phyloP scores from a whole-genome alignment of 2,888 invertebrate species.

The Stenotaenia linearis region DNA sequence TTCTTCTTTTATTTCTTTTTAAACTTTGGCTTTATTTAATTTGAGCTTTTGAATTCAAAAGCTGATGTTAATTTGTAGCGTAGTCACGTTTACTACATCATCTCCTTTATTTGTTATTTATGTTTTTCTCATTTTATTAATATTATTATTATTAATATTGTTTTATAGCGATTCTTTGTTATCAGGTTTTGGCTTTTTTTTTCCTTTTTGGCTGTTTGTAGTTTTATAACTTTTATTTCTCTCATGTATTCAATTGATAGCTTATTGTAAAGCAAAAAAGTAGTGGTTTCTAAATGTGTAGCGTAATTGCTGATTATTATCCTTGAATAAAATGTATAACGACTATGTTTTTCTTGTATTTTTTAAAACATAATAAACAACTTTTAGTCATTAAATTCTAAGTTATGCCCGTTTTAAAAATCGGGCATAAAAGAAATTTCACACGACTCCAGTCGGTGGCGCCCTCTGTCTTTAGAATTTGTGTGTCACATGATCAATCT shows the following conservation, averaged over 20 bases:
- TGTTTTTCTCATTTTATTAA: neutral
- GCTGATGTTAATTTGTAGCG: neutral
- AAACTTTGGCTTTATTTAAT: neutral
- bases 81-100: too few species aligned
- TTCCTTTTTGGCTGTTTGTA: neutral
- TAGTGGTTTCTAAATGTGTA: neutral
- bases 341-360: too few species aligned
- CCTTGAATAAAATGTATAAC: too few species aligned
- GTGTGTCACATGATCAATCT: too few species aligned
- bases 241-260: neutral
- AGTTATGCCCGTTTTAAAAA: too few species aligned
- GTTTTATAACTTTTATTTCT: neutral
- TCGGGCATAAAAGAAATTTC: too few species aligned
- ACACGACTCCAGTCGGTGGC: too few species aligned
- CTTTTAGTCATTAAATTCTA: too few species aligned
- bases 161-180: neutral
- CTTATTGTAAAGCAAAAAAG: neutral
- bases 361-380: too few species aligned
- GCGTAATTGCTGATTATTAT: neutral
- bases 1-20: neutral
- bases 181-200: neutral
- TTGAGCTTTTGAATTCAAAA: neutral
- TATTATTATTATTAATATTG: neutral
- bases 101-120: neutral
- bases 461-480: too few species aligned